These are phyloP conservation scores for Tetranychus piercei DNA, from an alignment of 2,888 invertebrate species.

Conservation along the genomic window DNA sequence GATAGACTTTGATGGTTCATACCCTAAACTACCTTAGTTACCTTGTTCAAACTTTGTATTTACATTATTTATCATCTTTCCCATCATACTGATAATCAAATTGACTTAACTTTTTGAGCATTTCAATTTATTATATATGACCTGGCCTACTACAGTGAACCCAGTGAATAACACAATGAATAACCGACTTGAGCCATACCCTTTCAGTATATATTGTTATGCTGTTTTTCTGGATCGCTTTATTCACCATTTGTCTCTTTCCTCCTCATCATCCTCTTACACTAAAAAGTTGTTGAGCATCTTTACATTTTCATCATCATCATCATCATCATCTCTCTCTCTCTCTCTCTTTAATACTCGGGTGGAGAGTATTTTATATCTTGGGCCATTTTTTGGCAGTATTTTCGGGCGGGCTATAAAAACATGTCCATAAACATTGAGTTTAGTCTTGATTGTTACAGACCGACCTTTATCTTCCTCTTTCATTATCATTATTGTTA, in stretches of 20 bases:
- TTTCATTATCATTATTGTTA: neutral
- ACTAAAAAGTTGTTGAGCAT: neutral
- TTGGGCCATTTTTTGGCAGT: neutral
- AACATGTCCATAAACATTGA: conserved; percentile 1
- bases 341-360: conserved; percentile 5
- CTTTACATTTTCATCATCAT: neutral
- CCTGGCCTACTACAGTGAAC: neutral
- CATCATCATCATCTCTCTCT: conserved; percentile 1
- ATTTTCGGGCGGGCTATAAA: neutral
- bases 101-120: neutral
- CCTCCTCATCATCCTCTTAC: neutral
- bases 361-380: conserved; percentile 1
- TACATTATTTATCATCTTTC: neutral
- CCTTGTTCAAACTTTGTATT: too few relatives aligned
- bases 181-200: neutral
- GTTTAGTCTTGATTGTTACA: neutral
- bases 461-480: conserved; percentile 4
- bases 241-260: neutral
- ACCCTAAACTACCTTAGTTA: too few relatives aligned
- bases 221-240: neutral
- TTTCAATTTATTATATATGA: neutral
- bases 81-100: neutral
- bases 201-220: neutral
- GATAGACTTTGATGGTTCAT: too few relatives aligned
- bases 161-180: neutral